Conservation (phyloP, 2,113 vertebrate species). For the Scalopus aquaticus region DNA sequence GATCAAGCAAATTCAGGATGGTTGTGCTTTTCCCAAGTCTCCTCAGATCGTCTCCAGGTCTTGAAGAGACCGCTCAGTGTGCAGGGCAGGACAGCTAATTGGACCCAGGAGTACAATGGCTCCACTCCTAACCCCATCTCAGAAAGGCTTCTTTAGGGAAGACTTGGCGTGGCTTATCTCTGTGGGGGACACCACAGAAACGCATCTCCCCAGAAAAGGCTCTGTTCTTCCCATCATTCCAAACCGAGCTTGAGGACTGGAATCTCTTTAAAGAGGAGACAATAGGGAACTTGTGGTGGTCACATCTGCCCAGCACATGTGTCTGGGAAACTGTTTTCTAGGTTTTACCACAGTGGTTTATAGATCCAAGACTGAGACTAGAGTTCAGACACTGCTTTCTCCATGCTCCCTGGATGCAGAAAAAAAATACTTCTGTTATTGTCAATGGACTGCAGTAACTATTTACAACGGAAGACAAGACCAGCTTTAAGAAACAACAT, state of each 20-base stretch:
- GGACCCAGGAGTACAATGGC: not conserved
- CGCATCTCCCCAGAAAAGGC: constrained; percentile 1
- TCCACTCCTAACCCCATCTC: not conserved
- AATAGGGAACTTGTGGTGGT: not conserved
- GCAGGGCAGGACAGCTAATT: not conserved
- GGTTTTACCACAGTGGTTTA: not conserved
- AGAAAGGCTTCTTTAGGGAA: constrained; percentile 1
- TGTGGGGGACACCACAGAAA: no score
- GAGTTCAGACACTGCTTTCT: not conserved
- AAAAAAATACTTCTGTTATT: constrained; percentile 1
- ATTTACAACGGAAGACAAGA: not conserved
- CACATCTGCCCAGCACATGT: constrained; percentile 43
- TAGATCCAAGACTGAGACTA: not conserved
- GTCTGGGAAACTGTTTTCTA: not conserved
- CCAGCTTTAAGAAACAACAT: not conserved
- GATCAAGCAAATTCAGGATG: not conserved
- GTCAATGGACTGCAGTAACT: not conserved
- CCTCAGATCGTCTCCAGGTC: not conserved
- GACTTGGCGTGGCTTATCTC: not conserved
- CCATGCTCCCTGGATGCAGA: not conserved
- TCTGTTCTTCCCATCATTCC: not conserved
- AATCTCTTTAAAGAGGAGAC: not conserved
- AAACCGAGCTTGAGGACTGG: not conserved
- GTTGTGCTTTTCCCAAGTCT: not conserved
- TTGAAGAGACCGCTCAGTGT: not conserved